Conservation (phyloP, 2,797 vertebrate genomes). For the Amblyopsis hoosieri region DNA sequence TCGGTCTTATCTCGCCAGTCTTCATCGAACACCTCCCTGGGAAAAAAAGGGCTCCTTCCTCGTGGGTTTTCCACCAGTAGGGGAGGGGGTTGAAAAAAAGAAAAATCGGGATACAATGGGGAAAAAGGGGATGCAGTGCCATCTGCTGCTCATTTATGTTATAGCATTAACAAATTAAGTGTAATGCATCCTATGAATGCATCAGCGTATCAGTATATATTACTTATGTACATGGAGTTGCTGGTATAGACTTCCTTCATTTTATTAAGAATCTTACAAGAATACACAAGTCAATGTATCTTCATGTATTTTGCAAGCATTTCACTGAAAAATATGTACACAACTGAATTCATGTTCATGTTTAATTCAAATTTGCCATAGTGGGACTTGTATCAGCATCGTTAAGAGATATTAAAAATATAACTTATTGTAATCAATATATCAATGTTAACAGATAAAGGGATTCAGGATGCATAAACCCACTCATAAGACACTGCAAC, state of each 20-base stretch:
- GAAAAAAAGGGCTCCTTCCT: conserved; percentile 21
- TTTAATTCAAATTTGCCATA: no score
- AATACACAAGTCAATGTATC: background rate
- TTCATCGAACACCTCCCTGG: conserved; percentile 34
- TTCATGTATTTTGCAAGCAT: conserved; percentile 22
- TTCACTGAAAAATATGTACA: conserved; percentile 19
- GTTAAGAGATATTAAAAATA: conserved; percentile 5
- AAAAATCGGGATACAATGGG: background rate
- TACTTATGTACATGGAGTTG: background rate
- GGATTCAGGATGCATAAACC: background rate
- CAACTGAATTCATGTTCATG: background rate
- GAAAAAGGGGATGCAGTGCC: conserved; percentile 29
- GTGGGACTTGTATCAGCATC: background rate
- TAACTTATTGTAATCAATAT: conserved; percentile 2
- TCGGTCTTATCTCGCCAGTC: conserved; percentile 39
- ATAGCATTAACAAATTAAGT: conserved; percentile 12
- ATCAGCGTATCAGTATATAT: background rate
- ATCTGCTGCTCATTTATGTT: conserved; percentile 47
- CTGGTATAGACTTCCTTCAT: conserved; percentile 10
- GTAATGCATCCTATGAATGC: background rate
- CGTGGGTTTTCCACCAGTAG: conserved; percentile 14
- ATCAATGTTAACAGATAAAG: background rate
- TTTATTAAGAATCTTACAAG: conserved; percentile 38
- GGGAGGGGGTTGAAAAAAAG: background rate
- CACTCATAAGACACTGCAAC: conserved; percentile 1